Conservation (phyloP, 2,113 vertebrate species). For the Lophochroa leadbeateri region DNA sequence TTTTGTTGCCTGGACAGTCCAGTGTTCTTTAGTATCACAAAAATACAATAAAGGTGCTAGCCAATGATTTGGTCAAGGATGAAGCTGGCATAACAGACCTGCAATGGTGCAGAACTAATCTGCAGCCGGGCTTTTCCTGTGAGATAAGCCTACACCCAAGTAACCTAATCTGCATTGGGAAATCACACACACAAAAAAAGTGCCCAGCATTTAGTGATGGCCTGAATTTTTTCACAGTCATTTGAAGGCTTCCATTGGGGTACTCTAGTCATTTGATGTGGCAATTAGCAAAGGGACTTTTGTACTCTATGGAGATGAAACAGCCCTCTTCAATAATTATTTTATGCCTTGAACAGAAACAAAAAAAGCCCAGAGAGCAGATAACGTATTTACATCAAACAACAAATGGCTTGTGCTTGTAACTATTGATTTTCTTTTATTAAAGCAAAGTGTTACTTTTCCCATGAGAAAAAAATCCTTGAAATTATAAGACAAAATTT, state of each 20-base stretch:
- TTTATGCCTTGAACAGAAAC: slow-evolving; percentile 79
- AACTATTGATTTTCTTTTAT: slow-evolving; percentile 72
- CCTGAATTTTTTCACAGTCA: slow-evolving; percentile 76
- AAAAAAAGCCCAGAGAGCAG: slow-evolving; percentile 70
- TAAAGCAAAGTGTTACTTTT: slow-evolving; percentile 80
- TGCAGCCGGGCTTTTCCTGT: slow-evolving; percentile 79
- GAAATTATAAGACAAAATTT: slow-evolving; percentile 48
- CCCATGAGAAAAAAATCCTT: slow-evolving; percentile 81
- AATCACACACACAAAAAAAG: slow-evolving; percentile 66
- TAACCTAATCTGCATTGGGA: slow-evolving; percentile 79
- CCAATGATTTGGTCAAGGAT: slow-evolving; percentile 79
- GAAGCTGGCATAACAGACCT: slow-evolving; percentile 80
- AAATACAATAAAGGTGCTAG: slow-evolving; percentile 80
- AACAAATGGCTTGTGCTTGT: slow-evolving; percentile 63
- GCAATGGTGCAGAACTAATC: slow-evolving; percentile 87
- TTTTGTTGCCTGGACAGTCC: slow-evolving; percentile 68
- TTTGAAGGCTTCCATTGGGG: slow-evolving; percentile 78
- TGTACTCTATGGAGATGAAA: slow-evolving; percentile 79
- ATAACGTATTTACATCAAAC: slow-evolving; percentile 77
- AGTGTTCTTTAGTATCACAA: slow-evolving; percentile 73
- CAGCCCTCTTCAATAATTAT: slow-evolving; percentile 84
- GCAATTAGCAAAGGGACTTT: slow-evolving; percentile 87
- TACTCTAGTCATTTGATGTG: slow-evolving; percentile 88
- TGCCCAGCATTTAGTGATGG: slow-evolving; percentile 65
- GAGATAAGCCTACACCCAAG: slow-evolving; percentile 69